Evolutionary conservation across 2,888 invertebrate genomes (phyloP).

Genomic region (Xanthia icteritia): DNA sequence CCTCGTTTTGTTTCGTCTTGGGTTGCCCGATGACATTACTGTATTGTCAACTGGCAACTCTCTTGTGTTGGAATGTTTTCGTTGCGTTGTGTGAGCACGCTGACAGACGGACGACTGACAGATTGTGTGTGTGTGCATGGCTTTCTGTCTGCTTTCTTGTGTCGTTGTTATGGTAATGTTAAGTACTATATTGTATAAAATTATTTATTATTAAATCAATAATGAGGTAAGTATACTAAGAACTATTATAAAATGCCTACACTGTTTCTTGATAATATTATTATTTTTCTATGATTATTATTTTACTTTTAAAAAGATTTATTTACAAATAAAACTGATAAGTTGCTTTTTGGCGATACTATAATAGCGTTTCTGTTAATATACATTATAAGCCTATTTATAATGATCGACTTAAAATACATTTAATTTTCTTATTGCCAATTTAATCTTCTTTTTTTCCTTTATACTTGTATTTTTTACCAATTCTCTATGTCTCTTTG

Average conservation of each 20-base stretch:
- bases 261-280: neutral
- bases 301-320: neutral
- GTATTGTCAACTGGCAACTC: conserved; percentile 52
- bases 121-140: conserved; percentile 57
- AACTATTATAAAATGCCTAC: neutral
- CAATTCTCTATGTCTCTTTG: neutral
- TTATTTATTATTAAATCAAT: conserved; percentile 2
- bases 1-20: conserved; percentile 45
- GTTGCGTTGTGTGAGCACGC: conserved; percentile 53
- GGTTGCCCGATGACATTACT: conserved; percentile 45
- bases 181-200: conserved; percentile 39
- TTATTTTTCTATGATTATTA: neutral
- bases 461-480: neutral
- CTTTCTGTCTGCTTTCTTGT: conserved; percentile 59
- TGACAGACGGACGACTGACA: conserved; percentile 46
- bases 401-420: neutral
- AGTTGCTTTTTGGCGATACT: conserved; percentile 29
- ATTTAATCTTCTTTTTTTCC: neutral
- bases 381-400: neutral
- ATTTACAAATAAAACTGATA: neutral
- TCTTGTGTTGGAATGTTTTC: conserved; percentile 51
- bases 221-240: conserved; percentile 50
- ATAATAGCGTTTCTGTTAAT: neutral
- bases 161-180: conserved; percentile 40
- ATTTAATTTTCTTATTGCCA: neutral